Evolutionary conservation across 2,797 vertebrate genomes (phyloP).

Genomic region (Allobates femoralis): DNA sequence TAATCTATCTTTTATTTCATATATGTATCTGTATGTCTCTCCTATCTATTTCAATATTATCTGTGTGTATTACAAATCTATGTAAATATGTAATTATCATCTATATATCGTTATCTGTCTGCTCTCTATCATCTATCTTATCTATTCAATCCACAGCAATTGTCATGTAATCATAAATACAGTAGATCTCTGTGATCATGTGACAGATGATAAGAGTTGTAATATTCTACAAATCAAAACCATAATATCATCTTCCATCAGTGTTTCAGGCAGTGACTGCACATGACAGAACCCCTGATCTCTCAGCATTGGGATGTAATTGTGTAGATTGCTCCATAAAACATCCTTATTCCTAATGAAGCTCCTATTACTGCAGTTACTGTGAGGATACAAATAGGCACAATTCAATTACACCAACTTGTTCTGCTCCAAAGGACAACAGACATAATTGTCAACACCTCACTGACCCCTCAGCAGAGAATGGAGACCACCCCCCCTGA

Average conservation of each 20-base stretch:
- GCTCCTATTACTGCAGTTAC: slow-evolving; percentile 17
- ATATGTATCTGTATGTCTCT: not conserved
- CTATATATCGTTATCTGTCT: not conserved
- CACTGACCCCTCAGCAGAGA: slow-evolving; percentile 33
- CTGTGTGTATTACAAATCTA: not conserved
- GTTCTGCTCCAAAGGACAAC: slow-evolving; percentile 21
- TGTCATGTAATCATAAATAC: not conserved
- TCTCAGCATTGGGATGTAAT: slow-evolving; percentile 10
- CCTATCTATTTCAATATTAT: slow-evolving; percentile 11
- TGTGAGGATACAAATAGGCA: slow-evolving; percentile 19
- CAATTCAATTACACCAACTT: slow-evolving; percentile 36
- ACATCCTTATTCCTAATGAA: slow-evolving; percentile 20
- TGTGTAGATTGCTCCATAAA: slow-evolving; percentile 40
- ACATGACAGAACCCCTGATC: not conserved
- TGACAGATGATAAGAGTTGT: not conserved
- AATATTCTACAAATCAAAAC: not conserved
- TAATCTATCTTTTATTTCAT: not conserved
- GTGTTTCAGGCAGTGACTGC: not conserved
- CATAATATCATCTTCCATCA: not conserved
- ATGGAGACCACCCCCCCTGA: not conserved
- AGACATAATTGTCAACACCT: slow-evolving; percentile 49
- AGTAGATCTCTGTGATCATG: not conserved
- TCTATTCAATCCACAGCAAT: not conserved
- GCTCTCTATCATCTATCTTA: no score
- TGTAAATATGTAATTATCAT: not conserved